Percentiles rank a stretch among this genome's conserved stretches.
phyloP scores from a whole-genome alignment of 2,797 vertebrate species.

The Kryptolebias ocellatus region DNA sequence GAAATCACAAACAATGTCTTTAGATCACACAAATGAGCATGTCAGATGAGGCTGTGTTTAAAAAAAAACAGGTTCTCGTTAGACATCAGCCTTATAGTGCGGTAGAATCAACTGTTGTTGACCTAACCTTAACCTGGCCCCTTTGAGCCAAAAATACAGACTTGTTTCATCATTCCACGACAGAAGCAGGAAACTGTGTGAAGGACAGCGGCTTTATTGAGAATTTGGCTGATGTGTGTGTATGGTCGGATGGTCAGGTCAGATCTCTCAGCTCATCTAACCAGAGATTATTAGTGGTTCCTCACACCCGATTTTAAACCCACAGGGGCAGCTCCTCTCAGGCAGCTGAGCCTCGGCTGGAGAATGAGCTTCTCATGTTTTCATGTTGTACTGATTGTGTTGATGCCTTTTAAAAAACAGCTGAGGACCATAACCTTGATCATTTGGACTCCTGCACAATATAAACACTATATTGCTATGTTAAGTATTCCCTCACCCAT shows the following conservation, averaged over 20 bases:
- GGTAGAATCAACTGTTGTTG: neutral
- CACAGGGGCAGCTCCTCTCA: neutral
- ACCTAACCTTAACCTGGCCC: neutral
- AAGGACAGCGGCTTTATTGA: no score
- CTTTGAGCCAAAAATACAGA: neutral
- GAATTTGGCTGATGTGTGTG: no score
- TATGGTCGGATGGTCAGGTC: no score
- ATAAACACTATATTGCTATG: no score
- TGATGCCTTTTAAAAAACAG: neutral
- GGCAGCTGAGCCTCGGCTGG: neutral
- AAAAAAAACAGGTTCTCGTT: neutral
- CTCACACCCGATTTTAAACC: neutral
- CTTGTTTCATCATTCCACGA: neutral
- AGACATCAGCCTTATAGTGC: neutral
- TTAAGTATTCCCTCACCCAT: no score
- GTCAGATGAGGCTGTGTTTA: neutral
- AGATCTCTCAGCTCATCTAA: no score
- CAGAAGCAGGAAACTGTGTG: neutral
- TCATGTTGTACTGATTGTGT: neutral
- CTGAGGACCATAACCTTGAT: neutral
- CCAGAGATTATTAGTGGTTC: neutral
- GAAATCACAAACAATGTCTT: neutral
- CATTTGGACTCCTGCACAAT: no score
- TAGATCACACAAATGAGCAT: neutral
- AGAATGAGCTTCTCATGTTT: neutral